Percentiles rank a stretch among this genome's conserved stretches.
Conservation (phyloP, 1,140 invertebrate genomes). For the Theocolax elegans region DNA sequence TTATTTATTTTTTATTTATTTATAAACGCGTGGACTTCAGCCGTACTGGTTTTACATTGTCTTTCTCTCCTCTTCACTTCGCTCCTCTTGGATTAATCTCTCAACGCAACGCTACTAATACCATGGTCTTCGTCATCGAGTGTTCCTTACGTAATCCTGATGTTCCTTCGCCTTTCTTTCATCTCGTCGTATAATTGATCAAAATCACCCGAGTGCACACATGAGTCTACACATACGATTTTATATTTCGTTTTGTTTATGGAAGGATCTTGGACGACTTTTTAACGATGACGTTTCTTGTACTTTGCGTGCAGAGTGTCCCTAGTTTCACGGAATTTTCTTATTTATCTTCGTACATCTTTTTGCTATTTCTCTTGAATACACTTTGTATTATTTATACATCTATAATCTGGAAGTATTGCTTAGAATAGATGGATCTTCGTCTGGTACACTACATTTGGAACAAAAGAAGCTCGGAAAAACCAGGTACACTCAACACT, state of each 20-base stretch:
- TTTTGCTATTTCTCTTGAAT: background rate
- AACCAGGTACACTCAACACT: conserved; percentile 25
- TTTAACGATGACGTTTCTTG: conserved; percentile 37
- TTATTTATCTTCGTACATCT: background rate
- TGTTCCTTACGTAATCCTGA: conserved; percentile 46
- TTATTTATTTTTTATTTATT: conserved; percentile 55
- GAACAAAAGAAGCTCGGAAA: conserved; percentile 7
- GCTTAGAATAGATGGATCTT: too few species aligned
- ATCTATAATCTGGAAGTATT: too few species aligned
- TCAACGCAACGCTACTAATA: too few species aligned
- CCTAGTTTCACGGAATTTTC: conserved; percentile 2
- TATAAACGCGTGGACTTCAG: conserved; percentile 63
- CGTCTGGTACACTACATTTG: too few species aligned
- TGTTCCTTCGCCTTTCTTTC: conserved; percentile 27
- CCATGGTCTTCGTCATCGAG: conserved; percentile 14
- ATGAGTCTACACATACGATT: conserved; percentile 50
- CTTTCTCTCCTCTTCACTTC: conserved; percentile 13
- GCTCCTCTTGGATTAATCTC: too few species aligned
- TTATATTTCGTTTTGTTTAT: conserved; percentile 40
- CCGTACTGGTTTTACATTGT: conserved; percentile 53
- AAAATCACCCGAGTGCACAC: conserved; percentile 49
- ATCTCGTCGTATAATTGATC: conserved; percentile 58
- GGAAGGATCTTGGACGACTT: conserved; percentile 37
- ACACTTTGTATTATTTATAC: too few species aligned
- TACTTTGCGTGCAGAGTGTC: conserved; percentile 10